A percentile compares a stretch with the other conserved stretches of the same genome.
These are phyloP conservation scores for Natrix natrix DNA, from an alignment of 2,797 vertebrate species.

Conservation along the genomic window DNA sequence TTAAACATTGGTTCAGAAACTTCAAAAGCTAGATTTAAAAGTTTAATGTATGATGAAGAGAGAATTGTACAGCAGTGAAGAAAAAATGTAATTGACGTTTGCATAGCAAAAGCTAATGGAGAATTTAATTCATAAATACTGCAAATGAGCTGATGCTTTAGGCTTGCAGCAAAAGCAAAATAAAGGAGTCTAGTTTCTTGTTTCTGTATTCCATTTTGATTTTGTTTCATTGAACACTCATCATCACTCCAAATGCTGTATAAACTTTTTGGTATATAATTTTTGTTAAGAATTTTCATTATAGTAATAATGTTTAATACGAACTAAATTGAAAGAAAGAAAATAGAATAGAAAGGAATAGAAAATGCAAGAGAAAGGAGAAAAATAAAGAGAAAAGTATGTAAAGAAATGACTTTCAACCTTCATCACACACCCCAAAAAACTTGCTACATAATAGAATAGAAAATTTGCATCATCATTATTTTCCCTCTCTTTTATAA, in stretches of 20 bases:
- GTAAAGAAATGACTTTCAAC: neutral
- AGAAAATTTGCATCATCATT: neutral
- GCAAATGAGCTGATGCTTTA: constrained; percentile 38
- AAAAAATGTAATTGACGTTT: constrained; percentile 63
- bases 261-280: neutral
- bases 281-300: neutral
- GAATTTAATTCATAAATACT: constrained; percentile 59
- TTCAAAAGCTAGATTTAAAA: constrained; percentile 56
- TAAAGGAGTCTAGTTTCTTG: constrained; percentile 12
- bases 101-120: constrained; percentile 57
- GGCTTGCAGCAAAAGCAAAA: constrained; percentile 19
- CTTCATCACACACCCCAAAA: neutral
- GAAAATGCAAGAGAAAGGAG: neutral
- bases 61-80: constrained; percentile 52
- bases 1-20: constrained; percentile 47
- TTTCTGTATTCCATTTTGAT: constrained; percentile 19
- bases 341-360: neutral
- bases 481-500: neutral
- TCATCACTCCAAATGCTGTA: neutral
- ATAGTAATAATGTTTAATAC: neutral
- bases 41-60: constrained; percentile 35
- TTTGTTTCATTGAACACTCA: neutral
- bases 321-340: neutral
- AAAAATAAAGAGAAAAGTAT: neutral
- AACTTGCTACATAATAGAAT: neutral